Evolutionary conservation across 2,113 vertebrate species (phyloP).

Genomic region (Oryzias woworae): DNA sequence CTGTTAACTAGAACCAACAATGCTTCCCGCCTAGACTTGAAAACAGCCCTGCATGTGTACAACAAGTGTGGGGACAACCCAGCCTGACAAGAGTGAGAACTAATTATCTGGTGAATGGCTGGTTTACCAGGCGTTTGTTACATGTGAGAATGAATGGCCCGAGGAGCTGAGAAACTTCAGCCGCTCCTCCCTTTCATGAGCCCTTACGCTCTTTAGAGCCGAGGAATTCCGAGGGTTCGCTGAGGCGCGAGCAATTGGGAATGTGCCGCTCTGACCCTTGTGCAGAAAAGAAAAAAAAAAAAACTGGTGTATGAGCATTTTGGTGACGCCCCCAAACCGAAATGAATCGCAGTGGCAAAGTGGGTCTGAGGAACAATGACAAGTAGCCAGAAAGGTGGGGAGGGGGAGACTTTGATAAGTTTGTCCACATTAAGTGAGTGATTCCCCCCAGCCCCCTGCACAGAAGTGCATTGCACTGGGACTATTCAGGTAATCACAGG

Average conservation of each 20-base stretch:
- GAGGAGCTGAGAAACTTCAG: constrained; percentile 33
- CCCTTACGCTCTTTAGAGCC: constrained; percentile 62
- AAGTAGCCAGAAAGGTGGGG: constrained; percentile 14
- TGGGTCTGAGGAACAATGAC: constrained; percentile 22
- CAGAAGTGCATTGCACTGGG: constrained; percentile 34
- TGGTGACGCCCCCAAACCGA: constrained; percentile 43
- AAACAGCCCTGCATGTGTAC: constrained; percentile 19
- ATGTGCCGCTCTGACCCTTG: constrained; percentile 75
- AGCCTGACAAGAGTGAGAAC: constrained; percentile 29
- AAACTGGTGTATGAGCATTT: constrained; percentile 59
- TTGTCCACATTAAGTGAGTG: constrained; percentile 26
- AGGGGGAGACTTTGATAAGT: constrained; percentile 38
- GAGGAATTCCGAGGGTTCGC: constrained; percentile 77
- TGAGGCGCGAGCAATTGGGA: constrained; percentile 76
- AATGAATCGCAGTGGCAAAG: constrained; percentile 8
- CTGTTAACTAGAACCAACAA: constrained; percentile 9
- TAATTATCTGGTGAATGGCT: constrained; percentile 66
- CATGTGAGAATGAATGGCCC: constrained; percentile 41
- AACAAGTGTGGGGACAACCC: constrained; percentile 26
- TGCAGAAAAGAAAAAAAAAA: constrained; percentile 22
- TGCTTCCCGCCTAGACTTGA: constrained; percentile 18
- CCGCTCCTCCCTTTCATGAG: constrained; percentile 23
- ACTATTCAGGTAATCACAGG: constrained; percentile 73
- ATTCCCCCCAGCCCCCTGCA: constrained; percentile 35
- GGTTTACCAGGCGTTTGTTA: constrained; percentile 57